A percentile compares a stretch with the other conserved stretches of the same genome.
Conservation (phyloP, 2,888 invertebrate genomes). For the Thymelicus acteon region DNA sequence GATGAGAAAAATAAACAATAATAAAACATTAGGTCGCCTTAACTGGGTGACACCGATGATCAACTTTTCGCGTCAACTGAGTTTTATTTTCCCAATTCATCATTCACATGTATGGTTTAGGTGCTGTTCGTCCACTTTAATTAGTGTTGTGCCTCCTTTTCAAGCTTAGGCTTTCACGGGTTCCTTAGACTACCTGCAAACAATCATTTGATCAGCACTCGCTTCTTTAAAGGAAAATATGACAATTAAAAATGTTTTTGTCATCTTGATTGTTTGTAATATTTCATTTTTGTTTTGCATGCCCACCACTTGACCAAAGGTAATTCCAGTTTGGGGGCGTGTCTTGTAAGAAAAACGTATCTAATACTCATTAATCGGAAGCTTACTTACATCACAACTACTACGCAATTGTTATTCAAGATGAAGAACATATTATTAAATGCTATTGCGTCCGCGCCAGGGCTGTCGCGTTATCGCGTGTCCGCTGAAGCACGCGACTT, state of each 20-base stretch:
- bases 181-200: too few species aligned
- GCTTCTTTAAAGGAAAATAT: too few species aligned
- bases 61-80: constrained; percentile 28
- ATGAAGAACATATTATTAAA: neutral
- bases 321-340: too few species aligned
- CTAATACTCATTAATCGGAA: neutral
- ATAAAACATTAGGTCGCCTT: neutral
- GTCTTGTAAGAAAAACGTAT: too few species aligned
- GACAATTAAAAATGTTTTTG: too few species aligned
- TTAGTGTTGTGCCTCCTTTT: too few species aligned
- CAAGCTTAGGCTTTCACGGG: too few species aligned
- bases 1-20: constrained; percentile 27
- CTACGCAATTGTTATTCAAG: neutral
- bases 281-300: too few species aligned
- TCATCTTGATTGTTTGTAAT: too few species aligned
- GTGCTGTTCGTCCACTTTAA: too few species aligned
- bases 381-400: neutral
- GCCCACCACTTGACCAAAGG: too few species aligned
- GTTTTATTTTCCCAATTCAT: constrained; percentile 28
- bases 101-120: neutral
- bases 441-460: neutral
- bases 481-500: constrained; percentile 8
- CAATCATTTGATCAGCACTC: too few species aligned
- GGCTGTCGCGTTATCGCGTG: constrained; percentile 5
- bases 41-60: constrained; percentile 17